Evolutionary conservation across 2,797 vertebrate species (phyloP).

Genomic region (Danio albolineatus): DNA sequence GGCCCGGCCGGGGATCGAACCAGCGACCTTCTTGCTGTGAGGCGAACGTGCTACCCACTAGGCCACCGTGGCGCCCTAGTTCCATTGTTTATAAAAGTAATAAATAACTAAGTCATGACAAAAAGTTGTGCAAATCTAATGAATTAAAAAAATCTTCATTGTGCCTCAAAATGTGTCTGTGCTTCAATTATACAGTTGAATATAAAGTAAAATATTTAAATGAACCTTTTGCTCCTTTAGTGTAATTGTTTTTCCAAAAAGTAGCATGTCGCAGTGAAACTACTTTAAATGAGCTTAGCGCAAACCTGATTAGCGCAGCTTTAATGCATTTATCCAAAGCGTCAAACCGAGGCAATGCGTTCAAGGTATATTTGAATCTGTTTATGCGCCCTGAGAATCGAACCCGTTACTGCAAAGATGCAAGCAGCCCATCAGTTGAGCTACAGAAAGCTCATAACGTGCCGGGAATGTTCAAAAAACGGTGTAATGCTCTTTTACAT

Average conservation of each 20-base stretch:
- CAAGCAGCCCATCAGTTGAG: not conserved
- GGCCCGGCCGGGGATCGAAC: no score
- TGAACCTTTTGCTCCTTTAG: not conserved
- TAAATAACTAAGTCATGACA: not conserved
- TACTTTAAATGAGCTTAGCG: not conserved
- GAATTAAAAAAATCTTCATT: not conserved
- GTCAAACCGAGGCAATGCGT: not conserved
- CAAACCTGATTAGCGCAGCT: conserved; percentile 4
- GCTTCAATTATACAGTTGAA: not conserved
- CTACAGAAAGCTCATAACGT: conserved; percentile 38
- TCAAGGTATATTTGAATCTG: conserved; percentile 25
- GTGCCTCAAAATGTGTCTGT: not conserved
- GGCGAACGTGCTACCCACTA: no score
- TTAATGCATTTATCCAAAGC: not conserved
- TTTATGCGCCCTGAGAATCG: conserved; percentile 2
- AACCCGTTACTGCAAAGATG: not conserved
- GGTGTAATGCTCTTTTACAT: conserved; percentile 64
- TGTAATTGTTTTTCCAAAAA: not conserved
- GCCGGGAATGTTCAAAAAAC: conserved; percentile 63
- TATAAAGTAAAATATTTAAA: not conserved
- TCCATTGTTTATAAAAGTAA: no score
- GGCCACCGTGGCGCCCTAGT: no score
- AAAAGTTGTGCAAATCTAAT: not conserved
- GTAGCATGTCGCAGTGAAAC: not conserved
- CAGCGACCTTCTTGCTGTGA: no score